A percentile compares a stretch with the other conserved stretches of the same genome.
phyloP scores from a whole-genome alignment of 2,113 vertebrate species.

The Corythaixoides concolor region DNA sequence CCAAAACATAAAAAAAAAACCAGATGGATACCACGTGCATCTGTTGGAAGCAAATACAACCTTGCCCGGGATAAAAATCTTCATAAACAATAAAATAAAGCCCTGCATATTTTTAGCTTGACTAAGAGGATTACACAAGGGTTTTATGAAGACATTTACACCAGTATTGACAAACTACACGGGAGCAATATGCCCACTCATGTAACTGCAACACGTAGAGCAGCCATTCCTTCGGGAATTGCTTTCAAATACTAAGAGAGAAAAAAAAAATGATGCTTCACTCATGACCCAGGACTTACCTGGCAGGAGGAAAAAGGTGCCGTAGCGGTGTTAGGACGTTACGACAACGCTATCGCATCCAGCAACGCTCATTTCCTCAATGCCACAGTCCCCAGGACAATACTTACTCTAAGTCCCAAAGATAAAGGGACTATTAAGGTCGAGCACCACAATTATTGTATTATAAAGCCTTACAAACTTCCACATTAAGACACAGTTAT shows the following conservation, averaged over 20 bases:
- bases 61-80: not conserved
- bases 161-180: not conserved
- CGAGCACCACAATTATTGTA: not conserved
- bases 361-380: not conserved
- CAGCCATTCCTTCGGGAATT: not conserved
- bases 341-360: rapidly evolving
- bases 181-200: not conserved
- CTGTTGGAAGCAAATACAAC: not conserved
- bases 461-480: not conserved
- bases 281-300: not conserved
- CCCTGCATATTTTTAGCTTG: not conserved
- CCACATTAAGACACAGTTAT: not conserved
- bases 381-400: not conserved
- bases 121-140: not conserved
- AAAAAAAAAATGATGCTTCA: not conserved
- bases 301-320: not conserved
- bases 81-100: not conserved
- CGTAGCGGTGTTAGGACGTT: too few relatives aligned
- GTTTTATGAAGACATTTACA: not conserved
- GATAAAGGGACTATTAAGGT: not conserved
- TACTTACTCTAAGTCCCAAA: not conserved
- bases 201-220: not conserved
- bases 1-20: not conserved
- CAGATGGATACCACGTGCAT: not conserved
- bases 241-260: not conserved